Conservation (phyloP, 2,113 vertebrate species). For the Eudyptes chrysolophus region DNA sequence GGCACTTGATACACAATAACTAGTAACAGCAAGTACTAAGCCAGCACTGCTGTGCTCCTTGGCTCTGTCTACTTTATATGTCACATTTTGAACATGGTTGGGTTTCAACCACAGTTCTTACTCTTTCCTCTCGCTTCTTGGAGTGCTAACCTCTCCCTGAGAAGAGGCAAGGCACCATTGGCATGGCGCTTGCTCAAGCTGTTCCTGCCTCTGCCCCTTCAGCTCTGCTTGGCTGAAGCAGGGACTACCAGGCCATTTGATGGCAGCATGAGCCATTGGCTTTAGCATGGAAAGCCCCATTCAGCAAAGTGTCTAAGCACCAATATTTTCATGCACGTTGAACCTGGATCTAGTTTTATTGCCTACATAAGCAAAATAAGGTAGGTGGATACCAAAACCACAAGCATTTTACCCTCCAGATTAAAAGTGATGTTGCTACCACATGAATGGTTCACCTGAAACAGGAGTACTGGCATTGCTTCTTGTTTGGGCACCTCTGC, state of each 20-base stretch:
- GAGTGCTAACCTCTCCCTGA: neutral
- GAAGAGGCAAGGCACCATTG: neutral
- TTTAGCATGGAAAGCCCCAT: neutral
- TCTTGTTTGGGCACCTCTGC: neutral
- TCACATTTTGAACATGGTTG: neutral
- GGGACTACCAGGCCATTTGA: neutral
- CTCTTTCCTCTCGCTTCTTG: neutral
- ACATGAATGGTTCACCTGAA: neutral
- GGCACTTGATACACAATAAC: neutral
- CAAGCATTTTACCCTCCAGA: neutral
- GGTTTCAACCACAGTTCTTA: neutral
- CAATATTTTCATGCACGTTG: accelerated
- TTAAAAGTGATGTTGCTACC: neutral
- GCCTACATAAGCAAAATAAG: neutral
- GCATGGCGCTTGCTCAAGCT: accelerated
- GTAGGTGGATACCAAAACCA: neutral
- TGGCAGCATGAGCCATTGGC: neutral
- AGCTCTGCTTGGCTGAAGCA: neutral
- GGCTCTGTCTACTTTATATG: neutral
- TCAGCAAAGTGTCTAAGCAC: neutral
- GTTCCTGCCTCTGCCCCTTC: neutral
- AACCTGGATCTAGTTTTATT: neutral
- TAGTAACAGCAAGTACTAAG: neutral
- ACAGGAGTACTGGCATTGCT: neutral
- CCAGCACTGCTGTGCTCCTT: neutral